These are phyloP conservation scores for Caenorhabditis wallacei DNA, from an alignment of 2,888 invertebrate species.

Conservation along the genomic window DNA sequence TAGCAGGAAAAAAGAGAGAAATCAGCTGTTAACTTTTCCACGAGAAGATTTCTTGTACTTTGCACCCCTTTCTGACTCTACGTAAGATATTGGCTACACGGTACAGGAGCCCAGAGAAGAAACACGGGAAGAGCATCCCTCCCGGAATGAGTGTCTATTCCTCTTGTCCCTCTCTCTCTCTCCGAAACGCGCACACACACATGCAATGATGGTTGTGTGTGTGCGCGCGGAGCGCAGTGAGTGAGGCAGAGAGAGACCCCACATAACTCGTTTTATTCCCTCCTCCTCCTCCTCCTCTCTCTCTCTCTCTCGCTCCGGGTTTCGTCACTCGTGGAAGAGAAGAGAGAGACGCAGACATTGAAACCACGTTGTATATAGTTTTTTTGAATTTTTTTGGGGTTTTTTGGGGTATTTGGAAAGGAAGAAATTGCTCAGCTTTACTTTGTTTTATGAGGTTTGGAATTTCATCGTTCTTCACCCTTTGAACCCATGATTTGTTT, in stretches of 20 bases:
- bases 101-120: not conserved
- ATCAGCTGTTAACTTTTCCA: not conserved
- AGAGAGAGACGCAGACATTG: slow-evolving; percentile 32
- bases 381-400: slow-evolving; percentile 1
- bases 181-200: not conserved
- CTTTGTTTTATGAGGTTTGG: no score
- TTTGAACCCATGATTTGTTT: not conserved
- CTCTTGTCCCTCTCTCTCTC: not conserved
- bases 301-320: slow-evolving; percentile 10
- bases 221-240: slow-evolving; percentile 3
- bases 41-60: slow-evolving; percentile 1
- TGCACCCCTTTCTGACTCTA: not conserved
- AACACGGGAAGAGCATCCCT: not conserved
- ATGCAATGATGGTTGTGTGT: slow-evolving; percentile 2
- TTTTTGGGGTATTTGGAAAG: not conserved
- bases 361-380: slow-evolving; percentile 5
- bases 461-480: not conserved
- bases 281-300: not conserved
- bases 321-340: not conserved
- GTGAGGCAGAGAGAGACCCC: slow-evolving; percentile 26
- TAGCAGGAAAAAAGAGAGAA: not conserved
- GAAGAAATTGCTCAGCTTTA: not conserved
- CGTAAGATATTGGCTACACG: not conserved
- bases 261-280: slow-evolving; percentile 62
- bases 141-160: not conserved